Conservation (phyloP, 2,888 invertebrate genomes). For the Mesoligia furuncula region DNA sequence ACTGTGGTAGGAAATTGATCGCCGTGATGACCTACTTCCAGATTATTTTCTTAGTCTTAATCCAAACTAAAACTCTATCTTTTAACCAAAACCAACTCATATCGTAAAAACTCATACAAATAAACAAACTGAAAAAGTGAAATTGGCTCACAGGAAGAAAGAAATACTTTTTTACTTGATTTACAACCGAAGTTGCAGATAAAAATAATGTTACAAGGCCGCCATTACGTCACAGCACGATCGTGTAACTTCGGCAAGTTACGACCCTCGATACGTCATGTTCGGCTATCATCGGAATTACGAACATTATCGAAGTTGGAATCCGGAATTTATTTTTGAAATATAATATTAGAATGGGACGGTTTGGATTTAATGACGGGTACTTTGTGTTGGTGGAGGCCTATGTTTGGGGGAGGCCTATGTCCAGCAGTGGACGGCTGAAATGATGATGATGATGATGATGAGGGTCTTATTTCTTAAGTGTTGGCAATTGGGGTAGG, state of each 20-base stretch:
- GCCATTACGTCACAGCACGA: constrained; percentile 47
- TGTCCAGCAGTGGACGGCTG: too few relatives aligned
- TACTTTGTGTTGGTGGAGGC: constrained; percentile 55
- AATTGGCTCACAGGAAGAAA: constrained; percentile 44
- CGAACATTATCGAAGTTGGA: constrained; percentile 57
- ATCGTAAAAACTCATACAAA: constrained; percentile 13
- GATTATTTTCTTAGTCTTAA: not conserved
- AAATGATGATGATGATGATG: too few relatives aligned
- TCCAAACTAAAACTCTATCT: constrained; percentile 4
- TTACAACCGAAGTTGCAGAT: constrained; percentile 57
- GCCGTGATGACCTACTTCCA: not conserved
- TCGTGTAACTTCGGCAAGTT: constrained; percentile 57
- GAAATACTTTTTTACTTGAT: constrained; percentile 57
- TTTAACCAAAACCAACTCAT: not conserved
- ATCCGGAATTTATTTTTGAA: constrained; percentile 60
- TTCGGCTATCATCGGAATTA: constrained; percentile 64
- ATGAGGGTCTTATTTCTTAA: constrained; percentile 25
- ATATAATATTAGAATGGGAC: constrained; percentile 55
- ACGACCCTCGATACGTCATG: constrained; percentile 57
- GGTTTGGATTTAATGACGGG: constrained; percentile 39
- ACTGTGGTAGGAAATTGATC: not conserved
- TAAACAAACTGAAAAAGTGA: constrained; percentile 38
- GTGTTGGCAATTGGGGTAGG: constrained; percentile 15
- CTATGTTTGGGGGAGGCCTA: too few relatives aligned
- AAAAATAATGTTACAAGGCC: constrained; percentile 52